phyloP scores from a whole-genome alignment of 2,797 vertebrate species.

The Lagorchestes hirsutus region DNA sequence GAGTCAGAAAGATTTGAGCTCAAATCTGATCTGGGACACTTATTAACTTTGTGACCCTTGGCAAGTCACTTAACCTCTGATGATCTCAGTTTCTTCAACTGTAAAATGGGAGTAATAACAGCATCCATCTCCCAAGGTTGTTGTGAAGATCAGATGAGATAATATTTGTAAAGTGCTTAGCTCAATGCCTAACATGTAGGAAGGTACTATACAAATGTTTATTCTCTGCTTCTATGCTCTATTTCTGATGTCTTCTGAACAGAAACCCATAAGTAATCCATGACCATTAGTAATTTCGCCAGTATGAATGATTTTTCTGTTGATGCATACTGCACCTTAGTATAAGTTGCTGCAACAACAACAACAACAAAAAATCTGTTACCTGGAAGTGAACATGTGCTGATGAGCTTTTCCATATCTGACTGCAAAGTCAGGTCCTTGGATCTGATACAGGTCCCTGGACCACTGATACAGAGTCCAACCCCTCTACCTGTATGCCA shows the following conservation, averaged over 20 bases:
- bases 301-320: not conserved
- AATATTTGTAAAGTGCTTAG: not conserved
- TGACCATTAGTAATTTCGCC: not conserved
- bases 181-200: not conserved
- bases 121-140: not conserved
- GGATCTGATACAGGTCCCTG: too few relatives aligned
- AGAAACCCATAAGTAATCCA: not conserved
- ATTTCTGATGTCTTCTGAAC: not conserved
- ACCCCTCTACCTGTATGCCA: not conserved
- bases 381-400: not conserved
- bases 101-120: not conserved
- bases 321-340: not conserved
- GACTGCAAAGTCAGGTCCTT: not conserved
- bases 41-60: not conserved
- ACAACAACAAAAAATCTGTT: not conserved
- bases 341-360: not conserved
- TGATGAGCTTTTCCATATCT: not conserved
- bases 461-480: not conserved
- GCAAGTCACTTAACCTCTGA: not conserved
- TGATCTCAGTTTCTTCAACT: not conserved
- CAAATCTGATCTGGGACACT: not conserved
- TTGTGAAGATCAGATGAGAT: not conserved
- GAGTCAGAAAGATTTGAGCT: not conserved
- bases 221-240: not conserved
- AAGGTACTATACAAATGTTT: not conserved